Evolutionary conservation across 2,797 vertebrate species (phyloP).

Genomic region (Antennarius maculatus): DNA sequence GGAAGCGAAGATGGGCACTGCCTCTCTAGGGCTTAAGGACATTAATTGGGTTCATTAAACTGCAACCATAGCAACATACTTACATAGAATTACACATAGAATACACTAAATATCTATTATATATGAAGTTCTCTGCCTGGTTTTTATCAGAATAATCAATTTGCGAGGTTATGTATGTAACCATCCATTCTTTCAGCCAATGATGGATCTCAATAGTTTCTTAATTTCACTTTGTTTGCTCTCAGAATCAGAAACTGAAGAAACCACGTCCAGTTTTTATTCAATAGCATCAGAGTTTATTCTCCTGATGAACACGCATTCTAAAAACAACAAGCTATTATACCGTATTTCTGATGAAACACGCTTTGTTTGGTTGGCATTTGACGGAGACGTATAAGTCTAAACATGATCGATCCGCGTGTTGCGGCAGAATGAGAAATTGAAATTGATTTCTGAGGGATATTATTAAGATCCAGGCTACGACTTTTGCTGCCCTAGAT

Average conservation of each 20-base stretch:
- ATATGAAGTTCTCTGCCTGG: constrained; percentile 5
- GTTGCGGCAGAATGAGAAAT: constrained; percentile 60
- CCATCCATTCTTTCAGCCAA: constrained; percentile 41
- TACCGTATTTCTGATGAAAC: constrained; percentile 20
- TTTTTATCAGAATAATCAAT: constrained; percentile 51
- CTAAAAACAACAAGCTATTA: neutral
- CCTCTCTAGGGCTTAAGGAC: neutral
- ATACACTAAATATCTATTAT: constrained; percentile 2
- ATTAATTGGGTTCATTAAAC: neutral
- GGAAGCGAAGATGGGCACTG: neutral
- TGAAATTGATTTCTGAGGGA: constrained; percentile 75
- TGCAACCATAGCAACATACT: neutral
- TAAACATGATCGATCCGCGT: constrained; percentile 41
- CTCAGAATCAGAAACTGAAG: constrained; percentile 25
- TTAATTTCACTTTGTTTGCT: constrained; percentile 45
- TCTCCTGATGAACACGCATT: neutral
- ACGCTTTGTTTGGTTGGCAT: constrained; percentile 33
- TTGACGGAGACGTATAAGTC: constrained; percentile 42
- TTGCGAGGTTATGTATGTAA: constrained; percentile 32
- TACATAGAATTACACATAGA: neutral
- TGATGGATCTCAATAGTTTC: constrained; percentile 49
- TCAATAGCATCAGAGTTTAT: too few species aligned
- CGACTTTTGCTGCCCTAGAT: constrained; percentile 45
- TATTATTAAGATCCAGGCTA: constrained; percentile 64
- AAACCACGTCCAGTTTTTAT: too few species aligned